Evolutionary conservation across 2,797 vertebrate species (phyloP).

Genomic region (Cossypha caffra): DNA sequence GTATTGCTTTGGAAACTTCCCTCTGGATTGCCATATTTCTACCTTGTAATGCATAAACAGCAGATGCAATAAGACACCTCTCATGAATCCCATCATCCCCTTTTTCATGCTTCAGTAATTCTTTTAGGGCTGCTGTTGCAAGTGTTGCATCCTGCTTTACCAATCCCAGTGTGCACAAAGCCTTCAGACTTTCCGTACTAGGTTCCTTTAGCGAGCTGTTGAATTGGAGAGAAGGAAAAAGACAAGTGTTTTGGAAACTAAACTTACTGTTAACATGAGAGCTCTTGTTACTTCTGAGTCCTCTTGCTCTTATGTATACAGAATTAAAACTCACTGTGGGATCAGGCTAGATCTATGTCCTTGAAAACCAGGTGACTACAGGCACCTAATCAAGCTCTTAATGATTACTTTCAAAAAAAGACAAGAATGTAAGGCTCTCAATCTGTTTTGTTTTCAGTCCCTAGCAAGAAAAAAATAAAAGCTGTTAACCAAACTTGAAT

Average conservation of each 20-base stretch:
- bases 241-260: not conserved
- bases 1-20: slow-evolving; percentile 87
- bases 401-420: not conserved
- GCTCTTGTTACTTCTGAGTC: not conserved
- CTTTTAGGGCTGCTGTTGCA: slow-evolving; percentile 89
- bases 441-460: not conserved
- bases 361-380: not conserved
- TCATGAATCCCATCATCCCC: slow-evolving; percentile 77
- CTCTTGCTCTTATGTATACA: not conserved
- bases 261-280: not conserved
- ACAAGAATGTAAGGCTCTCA: not conserved
- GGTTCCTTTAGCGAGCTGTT: slow-evolving; percentile 92
- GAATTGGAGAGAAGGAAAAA: not conserved
- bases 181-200: slow-evolving; percentile 86
- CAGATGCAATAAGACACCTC: slow-evolving; percentile 86
- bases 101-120: slow-evolving; percentile 85
- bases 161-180: slow-evolving; percentile 90
- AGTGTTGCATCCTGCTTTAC: slow-evolving; percentile 87
- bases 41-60: slow-evolving; percentile 87
- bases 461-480: not conserved
- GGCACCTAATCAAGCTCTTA: not conserved
- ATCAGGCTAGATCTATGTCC: not conserved
- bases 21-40: slow-evolving; percentile 83
- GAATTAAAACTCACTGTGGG: not conserved
- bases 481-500: not conserved